phyloP scores from a whole-genome alignment of 2,888 invertebrate species.

The Thera obeliscata region DNA sequence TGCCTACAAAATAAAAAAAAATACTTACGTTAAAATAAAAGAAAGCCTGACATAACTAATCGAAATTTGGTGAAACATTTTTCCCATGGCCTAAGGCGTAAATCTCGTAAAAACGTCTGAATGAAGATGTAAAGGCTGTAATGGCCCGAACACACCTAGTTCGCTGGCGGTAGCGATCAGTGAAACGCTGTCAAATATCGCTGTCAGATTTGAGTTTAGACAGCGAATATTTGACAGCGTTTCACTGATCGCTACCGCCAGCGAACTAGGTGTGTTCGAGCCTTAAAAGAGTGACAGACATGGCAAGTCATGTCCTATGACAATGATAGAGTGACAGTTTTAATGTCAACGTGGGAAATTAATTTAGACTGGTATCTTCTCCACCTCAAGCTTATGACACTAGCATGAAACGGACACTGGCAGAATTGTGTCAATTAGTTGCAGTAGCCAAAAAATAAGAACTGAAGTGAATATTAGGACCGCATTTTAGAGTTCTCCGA shows the following conservation, averaged over 20 bases:
- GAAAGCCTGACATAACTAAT: background rate
- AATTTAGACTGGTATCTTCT: background rate
- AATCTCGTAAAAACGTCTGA: conserved; percentile 14
- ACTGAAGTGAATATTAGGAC: too few species aligned
- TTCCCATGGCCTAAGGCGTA: conserved; percentile 3
- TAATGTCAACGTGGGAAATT: conserved; percentile 20
- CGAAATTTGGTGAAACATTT: conserved; percentile 2
- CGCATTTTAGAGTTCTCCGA: too few species aligned
- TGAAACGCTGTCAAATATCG: too few species aligned
- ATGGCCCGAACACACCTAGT: too few species aligned
- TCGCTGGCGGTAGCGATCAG: too few species aligned
- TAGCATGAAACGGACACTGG: too few species aligned
- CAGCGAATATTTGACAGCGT: too few species aligned
- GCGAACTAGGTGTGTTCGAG: too few species aligned
- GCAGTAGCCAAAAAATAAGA: too few species aligned
- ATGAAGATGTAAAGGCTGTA: conserved; percentile 16
- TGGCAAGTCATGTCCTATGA: conserved; percentile 7
- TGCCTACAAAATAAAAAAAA: background rate
- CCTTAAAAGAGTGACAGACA: conserved; percentile 9
- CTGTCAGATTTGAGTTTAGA: too few species aligned
- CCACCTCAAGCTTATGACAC: background rate
- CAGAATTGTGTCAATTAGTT: too few species aligned
- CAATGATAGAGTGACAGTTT: conserved; percentile 21
- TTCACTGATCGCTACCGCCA: too few species aligned
- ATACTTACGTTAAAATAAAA: background rate